These are phyloP conservation scores for Xyrauchen texanus DNA, from an alignment of 2,113 vertebrate genomes.

Conservation along the genomic window DNA sequence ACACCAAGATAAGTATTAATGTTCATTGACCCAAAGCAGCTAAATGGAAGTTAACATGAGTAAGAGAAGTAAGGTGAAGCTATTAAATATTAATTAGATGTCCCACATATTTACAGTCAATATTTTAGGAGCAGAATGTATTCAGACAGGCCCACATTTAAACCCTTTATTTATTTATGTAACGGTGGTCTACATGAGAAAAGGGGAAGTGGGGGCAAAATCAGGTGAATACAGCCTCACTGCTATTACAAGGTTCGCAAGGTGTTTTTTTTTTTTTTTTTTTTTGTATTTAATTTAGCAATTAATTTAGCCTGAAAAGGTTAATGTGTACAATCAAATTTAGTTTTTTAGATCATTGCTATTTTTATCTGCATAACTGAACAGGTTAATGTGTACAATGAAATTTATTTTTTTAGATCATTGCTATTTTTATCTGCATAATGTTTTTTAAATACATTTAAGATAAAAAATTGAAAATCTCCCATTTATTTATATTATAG, in stretches of 20 bases:
- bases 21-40: slow-evolving; percentile 32
- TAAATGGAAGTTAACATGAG: slow-evolving; percentile 8
- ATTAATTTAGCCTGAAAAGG: too few species aligned
- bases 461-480: too few species aligned
- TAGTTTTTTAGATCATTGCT: too few species aligned
- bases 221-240: neutral
- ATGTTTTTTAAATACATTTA: too few species aligned
- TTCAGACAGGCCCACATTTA: slow-evolving; percentile 12
- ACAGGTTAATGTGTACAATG: too few species aligned
- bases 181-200: neutral
- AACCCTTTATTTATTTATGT: slow-evolving; percentile 11
- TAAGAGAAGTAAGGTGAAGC: slow-evolving; percentile 16
- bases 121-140: neutral
- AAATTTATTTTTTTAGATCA: too few species aligned
- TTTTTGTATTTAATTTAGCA: too few species aligned
- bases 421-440: too few species aligned
- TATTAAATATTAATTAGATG: slow-evolving; percentile 30
- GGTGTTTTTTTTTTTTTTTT: too few species aligned
- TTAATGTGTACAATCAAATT: too few species aligned
- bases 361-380: too few species aligned
- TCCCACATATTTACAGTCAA: slow-evolving; percentile 27
- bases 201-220: neutral
- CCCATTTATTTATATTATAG: too few species aligned
- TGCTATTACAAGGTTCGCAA: neutral
- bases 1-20: slow-evolving; percentile 25